Evolutionary conservation across 2,888 invertebrate species (phyloP).

Genomic region (Meiosimyza decipiens): DNA sequence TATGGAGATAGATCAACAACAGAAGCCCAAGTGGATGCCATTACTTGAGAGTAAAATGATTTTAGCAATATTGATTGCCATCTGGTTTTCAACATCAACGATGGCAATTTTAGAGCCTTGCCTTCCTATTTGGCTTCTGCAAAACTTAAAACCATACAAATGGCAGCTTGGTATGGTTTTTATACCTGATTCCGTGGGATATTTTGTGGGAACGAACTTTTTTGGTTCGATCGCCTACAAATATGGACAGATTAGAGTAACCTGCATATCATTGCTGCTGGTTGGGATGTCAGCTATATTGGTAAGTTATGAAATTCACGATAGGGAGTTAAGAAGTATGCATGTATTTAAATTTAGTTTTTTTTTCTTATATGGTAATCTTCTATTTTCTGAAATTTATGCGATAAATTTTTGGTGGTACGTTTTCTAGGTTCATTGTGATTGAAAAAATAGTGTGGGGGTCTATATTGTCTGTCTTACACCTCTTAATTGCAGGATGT

Average conservation of each 20-base stretch:
- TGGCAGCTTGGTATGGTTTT: conserved; percentile 86
- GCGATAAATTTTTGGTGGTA: too few relatives aligned
- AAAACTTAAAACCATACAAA: conserved; percentile 63
- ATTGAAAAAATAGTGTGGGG: too few relatives aligned
- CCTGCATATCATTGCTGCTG: conserved; percentile 72
- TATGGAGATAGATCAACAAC: conserved; percentile 47
- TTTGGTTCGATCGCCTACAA: conserved; percentile 76
- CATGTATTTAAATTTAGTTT: too few relatives aligned
- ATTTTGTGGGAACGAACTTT: conserved; percentile 83
- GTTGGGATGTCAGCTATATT: conserved; percentile 74
- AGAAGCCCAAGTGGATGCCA: conserved; percentile 68
- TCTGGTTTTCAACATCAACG: conserved; percentile 82
- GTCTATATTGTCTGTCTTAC: too few relatives aligned
- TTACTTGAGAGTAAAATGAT: conserved; percentile 75
- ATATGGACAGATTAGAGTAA: conserved; percentile 74
- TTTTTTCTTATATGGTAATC: too few relatives aligned
- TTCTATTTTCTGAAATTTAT: too few relatives aligned
- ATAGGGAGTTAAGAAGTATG: too few relatives aligned
- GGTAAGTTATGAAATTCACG: conserved; percentile 65
- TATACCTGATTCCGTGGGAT: conserved; percentile 86
- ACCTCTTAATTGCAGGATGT: too few relatives aligned
- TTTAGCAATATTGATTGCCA: conserved; percentile 73
- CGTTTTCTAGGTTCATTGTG: too few relatives aligned
- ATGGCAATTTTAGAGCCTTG: conserved; percentile 88
- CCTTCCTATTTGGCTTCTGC: conserved; percentile 82